These are phyloP conservation scores for Rhynchotus rufescens DNA, from an alignment of 2,797 vertebrate genomes.

Conservation along the genomic window DNA sequence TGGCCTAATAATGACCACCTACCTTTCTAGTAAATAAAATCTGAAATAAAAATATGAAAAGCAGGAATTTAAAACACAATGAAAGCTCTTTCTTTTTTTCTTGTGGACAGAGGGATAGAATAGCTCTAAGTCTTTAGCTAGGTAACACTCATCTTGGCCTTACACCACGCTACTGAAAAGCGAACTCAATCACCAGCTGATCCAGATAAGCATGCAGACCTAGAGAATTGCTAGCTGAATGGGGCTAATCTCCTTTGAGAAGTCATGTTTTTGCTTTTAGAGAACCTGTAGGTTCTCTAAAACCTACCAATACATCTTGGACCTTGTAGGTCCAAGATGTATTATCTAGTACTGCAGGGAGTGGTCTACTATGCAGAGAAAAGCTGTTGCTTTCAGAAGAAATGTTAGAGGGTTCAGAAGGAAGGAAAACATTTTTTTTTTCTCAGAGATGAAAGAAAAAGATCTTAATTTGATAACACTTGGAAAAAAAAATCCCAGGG, in stretches of 20 bases:
- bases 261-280: background rate
- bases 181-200: background rate
- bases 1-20: background rate
- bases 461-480: background rate
- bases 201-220: background rate
- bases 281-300: background rate
- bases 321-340: too few relatives aligned
- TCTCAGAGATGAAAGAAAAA: background rate
- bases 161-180: background rate
- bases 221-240: background rate
- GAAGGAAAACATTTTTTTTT: background rate
- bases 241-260: background rate
- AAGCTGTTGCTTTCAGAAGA: background rate
- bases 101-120: background rate
- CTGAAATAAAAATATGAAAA: background rate
- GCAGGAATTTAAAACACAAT: background rate
- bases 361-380: background rate
- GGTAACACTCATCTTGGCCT: background rate
- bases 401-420: background rate
- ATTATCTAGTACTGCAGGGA: background rate
- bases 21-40: background rate
- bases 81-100: background rate
- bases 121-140: background rate
- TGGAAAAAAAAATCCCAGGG: background rate
- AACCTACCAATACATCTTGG: too few relatives aligned